Base-by-base conservation (phyloP, 2,888 invertebrate species). In the Aporophyla lueneburgensis region DNA sequence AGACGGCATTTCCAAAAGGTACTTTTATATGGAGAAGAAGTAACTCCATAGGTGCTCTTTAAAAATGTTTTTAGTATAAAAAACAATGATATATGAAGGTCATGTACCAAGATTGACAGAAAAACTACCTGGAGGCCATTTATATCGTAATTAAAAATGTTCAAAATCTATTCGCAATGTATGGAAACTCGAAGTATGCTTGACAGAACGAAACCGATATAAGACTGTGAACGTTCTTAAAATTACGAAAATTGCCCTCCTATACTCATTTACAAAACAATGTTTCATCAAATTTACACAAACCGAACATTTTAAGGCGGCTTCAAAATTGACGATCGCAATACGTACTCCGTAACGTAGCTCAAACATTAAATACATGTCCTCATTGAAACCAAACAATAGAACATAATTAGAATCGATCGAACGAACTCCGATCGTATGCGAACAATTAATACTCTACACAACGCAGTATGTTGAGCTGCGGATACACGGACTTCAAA, bases 351-450 rank as follows among this genome's bases (percentile, higher is more conserved):
- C 40, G 49, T 24, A 21, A 46, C 3, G 21, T n/a, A 63, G 16
- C 46, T 27, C 27, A 63, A 63, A 24, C 46, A 43, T 46, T 9
- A 27, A 24, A 65, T 24, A 65, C 49, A 58, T 46, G 54, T 76
- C 24, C 62, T 58, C 43, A 76, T 61, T 80, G 24, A 70, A 66
- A 66, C 19, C 12, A 61, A 80, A 80, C 75, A 79, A 79, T 63
- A 53, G 69, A 43, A 65, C 24, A 59, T 69, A 59, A 75, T 79
- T 80, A 65, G 75, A 80, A 70, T 70, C 53, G 69, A 82, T 66
- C 19, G 27, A 69, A 68, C 53, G 62, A 82, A 65, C 40, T 66
- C n/a, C n/a, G 46, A 51, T 58, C 43, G 68, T 24, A 43, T 19
- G 43, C 51, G 61, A 73, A 49, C 59, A 78, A 78, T 75, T 81